These are phyloP conservation scores for Hormaphis cornu DNA, from an alignment of 1,140 invertebrate genomes.

Conservation along the genomic window DNA sequence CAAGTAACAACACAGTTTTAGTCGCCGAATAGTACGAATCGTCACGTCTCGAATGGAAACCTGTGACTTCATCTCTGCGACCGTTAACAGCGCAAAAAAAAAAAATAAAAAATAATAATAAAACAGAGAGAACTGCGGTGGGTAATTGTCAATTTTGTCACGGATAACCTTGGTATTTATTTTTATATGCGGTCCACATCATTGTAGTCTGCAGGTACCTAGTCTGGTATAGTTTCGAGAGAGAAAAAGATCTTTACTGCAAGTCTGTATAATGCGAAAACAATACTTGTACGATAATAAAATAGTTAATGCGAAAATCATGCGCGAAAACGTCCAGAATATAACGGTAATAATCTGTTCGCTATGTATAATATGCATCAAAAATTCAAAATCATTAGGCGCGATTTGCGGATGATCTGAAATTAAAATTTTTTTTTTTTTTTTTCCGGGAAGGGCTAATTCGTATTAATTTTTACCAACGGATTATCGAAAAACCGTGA, in stretches of 20 bases:
- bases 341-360: conserved; percentile 5
- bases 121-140: conserved; percentile 3
- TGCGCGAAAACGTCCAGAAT: conserved; percentile 1
- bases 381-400: no score
- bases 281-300: not conserved
- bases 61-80: conserved; percentile 23
- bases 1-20: not conserved
- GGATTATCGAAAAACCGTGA: no score
- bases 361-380: not conserved
- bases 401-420: no score
- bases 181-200: conserved; percentile 26
- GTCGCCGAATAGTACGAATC: conserved; percentile 14
- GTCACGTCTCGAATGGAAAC: conserved; percentile 20
- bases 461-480: no score
- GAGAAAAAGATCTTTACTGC: not conserved
- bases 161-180: conserved; percentile 30
- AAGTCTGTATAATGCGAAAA: conserved; percentile 8
- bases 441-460: no score
- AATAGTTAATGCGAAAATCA: conserved; percentile 9
- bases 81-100: conserved; percentile 1
- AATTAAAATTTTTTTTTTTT: no score
- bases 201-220: conserved; percentile 33
- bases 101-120: not conserved
- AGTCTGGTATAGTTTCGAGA: not conserved
- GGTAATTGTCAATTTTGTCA: conserved; percentile 31